Evolutionary conservation across 2,797 vertebrate genomes (phyloP), one percentile per base, ranked within the genome.

Genomic region (Paratrypauchen microcephalus): DNA sequence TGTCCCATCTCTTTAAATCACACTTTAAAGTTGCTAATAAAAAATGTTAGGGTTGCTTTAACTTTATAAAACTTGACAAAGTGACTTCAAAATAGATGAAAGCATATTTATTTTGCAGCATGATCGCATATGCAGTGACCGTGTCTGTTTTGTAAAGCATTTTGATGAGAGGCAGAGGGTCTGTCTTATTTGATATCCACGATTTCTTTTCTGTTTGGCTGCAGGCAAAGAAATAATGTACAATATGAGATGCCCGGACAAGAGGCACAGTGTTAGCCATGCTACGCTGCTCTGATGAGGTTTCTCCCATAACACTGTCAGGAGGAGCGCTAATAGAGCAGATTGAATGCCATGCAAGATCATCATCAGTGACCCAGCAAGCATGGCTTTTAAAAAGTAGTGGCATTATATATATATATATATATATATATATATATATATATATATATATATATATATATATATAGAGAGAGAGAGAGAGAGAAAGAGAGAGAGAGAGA

Each of bases 221-320:
- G 63, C 16, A 26, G 81, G 83, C 69, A 56, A 71, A 76, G 15
- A 67, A 77, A 81, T 79, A 86, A 79, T 73, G 72, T 65, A 79
- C 76, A 30, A 69, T 83, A 19, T 57, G 66, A 9, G 36, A 78
- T 64, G 71, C 61, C 56, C 32, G 69, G 64, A 75, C 56, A 65
- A 77, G 66, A 73, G 61, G 5, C 30, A 15, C 12, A 1, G 57
- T 62, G 83, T 83, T 77, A 86, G 76, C 76, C 72, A 83, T 61
- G 78, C 79, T 75, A 72, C 59, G 2, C 74, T 73, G 65, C 67
- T 66, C 72, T 74, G 80, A 80, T 71, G 72, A 85, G 73, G 68
- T 86, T 70, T 79, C 68, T 45, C 65, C 68, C 68, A 72, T 60
- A 60, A 76, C 41, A 59, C 68, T 79, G 82, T 76, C 77, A 82